Base-by-base conservation (phyloP, 2,888 invertebrate genomes). In the Anoncus sp. region DNA sequence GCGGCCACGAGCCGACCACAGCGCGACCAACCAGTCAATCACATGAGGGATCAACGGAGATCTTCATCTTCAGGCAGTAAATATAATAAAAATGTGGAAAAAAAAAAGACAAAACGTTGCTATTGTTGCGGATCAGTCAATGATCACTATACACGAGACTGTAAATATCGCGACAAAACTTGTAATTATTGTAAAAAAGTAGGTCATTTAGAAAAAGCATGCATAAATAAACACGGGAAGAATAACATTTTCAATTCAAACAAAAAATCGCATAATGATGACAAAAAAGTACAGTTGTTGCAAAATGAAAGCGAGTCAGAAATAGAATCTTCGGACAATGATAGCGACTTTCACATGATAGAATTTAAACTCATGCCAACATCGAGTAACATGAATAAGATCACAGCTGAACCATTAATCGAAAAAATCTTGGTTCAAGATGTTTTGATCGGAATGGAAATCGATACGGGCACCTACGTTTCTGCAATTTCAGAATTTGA, bases 391-490 rank as follows among this genome's bases (percentile, higher is more conserved):
- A 16, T 31, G 27, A 3, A 31, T 5, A 57, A 57, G 18, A 49
- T 77, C 5, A 12, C 7, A 31, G 7, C 31, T 5, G 7, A 31
- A 7, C 31, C 31, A 7, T 31, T 31, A 31, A 5, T 31, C 7
- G 31, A 31, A 31, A 7, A 31, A 31, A 31, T 31, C 7, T 7
- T 3, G 3, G 7, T 31, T 31, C 4, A 31, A 3, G 7, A 31
- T 31, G 7, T 31, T 3, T 7, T 31, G 7, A 31, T 31, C 31
- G 7, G 45, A 16, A 66, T 74, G 66, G 66, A 80, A 55, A 27
- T 74, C 2, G 74, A 74, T 67, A 67, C 66, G 9, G 74, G 74
- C 5, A 45, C 57, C 43, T 69, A 57, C 35, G 57, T 45, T 31
- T n/a, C 55, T 18, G 31, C 31, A 3, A 31, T 31, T 7, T 31